phyloP scores from a whole-genome alignment of 1,140 invertebrate genomes.

The Lordiphosa mommai region DNA sequence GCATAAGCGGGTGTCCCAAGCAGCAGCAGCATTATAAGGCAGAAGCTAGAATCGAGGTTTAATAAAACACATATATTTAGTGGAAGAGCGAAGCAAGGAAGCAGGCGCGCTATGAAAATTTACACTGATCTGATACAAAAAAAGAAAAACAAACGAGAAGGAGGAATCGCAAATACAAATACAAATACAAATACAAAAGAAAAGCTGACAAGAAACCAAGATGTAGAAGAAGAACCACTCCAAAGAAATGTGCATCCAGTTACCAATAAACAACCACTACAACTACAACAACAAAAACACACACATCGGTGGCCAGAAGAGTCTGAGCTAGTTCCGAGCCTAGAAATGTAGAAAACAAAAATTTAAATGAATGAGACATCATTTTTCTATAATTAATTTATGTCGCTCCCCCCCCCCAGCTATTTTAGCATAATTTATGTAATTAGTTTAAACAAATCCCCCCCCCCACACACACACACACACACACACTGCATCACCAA shows the following conservation, averaged over 20 bases:
- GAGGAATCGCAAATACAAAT: conserved; percentile 8
- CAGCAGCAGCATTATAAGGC: conserved; percentile 3
- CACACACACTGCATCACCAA: background rate
- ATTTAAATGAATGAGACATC: conserved; percentile 14
- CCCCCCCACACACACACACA: background rate
- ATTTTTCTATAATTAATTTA: conserved; percentile 33
- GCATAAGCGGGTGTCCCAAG: conserved; percentile 38
- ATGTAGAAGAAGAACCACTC: conserved; percentile 42
- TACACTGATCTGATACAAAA: conserved; percentile 49
- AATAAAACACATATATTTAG: conserved; percentile 1
- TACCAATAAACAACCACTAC: conserved; percentile 30
- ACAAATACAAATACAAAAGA: conserved; percentile 2
- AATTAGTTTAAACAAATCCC: conserved; percentile 31
- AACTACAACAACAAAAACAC: conserved; percentile 5
- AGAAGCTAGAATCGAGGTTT: conserved; percentile 3
- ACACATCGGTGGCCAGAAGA: conserved; percentile 21
- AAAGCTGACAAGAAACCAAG: conserved; percentile 6
- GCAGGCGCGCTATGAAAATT: conserved; percentile 53
- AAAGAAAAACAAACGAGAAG: background rate
- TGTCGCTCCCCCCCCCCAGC: conserved; percentile 30
- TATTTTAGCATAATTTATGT: conserved; percentile 51
- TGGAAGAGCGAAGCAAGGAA: conserved; percentile 25
- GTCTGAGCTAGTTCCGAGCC: conserved; percentile 8
- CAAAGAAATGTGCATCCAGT: conserved; percentile 68
- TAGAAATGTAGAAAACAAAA: conserved; percentile 19